Evolutionary conservation across 2,797 vertebrate species (phyloP).

Genomic region (Brachymystax lenok): DNA sequence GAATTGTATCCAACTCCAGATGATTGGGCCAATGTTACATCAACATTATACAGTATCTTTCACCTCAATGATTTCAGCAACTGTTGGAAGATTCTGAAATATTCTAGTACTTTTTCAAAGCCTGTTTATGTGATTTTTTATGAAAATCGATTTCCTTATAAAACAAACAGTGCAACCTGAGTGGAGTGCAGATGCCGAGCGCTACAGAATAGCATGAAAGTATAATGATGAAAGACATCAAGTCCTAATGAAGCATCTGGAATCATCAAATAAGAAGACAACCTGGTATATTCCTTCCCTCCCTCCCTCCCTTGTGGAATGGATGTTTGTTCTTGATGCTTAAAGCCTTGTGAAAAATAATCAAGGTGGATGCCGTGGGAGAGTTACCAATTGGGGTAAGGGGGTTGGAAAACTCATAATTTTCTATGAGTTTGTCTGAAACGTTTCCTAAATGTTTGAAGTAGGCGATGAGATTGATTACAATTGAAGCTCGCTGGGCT

Average conservation of each 20-base stretch:
- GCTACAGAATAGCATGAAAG: slow-evolving; percentile 65
- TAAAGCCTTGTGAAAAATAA: slow-evolving; percentile 24
- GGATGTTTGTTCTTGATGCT: slow-evolving; percentile 55
- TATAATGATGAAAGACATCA: slow-evolving; percentile 73
- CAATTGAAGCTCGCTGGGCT: slow-evolving; percentile 30
- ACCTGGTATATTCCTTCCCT: slow-evolving; percentile 46
- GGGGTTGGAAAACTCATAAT: background rate
- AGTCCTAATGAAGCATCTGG: slow-evolving; percentile 61
- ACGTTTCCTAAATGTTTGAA: slow-evolving; percentile 26
- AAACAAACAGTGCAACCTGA: slow-evolving; percentile 59
- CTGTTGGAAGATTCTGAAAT: slow-evolving; percentile 22
- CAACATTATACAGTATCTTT: slow-evolving; percentile 22
- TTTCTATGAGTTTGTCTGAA: slow-evolving; percentile 9
- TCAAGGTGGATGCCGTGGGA: slow-evolving; percentile 35
- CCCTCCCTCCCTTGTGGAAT: slow-evolving; percentile 54
- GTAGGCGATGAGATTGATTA: slow-evolving; percentile 24
- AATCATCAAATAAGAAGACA: too few species aligned
- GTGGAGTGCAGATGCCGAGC: slow-evolving; percentile 64
- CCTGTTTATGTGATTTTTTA: slow-evolving; percentile 64
- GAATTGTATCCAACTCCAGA: too few species aligned
- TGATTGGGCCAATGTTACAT: background rate
- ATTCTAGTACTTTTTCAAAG: slow-evolving; percentile 39
- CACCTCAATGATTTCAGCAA: slow-evolving; percentile 48
- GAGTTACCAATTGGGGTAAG: slow-evolving; percentile 32
- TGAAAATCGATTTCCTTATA: slow-evolving; percentile 72